phyloP scores from a whole-genome alignment of 1,140 invertebrate genomes.

The Lordiphosa stackelbergi region DNA sequence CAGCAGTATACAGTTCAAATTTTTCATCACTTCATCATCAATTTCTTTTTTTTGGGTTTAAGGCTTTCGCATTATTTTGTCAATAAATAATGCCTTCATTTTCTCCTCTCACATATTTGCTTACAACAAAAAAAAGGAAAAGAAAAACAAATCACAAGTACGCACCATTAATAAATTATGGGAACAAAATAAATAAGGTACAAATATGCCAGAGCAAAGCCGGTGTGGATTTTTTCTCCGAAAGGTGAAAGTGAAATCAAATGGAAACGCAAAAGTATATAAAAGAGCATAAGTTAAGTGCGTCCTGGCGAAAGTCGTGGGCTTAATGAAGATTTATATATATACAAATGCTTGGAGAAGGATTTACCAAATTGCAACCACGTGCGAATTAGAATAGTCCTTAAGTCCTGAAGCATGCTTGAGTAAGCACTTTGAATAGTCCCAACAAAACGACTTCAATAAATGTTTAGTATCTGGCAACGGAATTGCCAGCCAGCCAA shows the following conservation, averaged over 20 bases:
- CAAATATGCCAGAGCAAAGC: conserved; percentile 50
- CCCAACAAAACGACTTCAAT: conserved; percentile 46
- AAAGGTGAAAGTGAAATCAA: conserved; percentile 14
- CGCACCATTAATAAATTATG: conserved; percentile 65
- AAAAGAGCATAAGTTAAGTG: conserved; percentile 66
- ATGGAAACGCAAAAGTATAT: conserved; percentile 35
- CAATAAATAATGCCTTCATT: conserved; percentile 9
- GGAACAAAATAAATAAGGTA: conserved; percentile 65
- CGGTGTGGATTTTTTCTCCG: conserved; percentile 26
- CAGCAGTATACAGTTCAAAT: conserved; percentile 1
- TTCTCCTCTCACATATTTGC: conserved; percentile 5
- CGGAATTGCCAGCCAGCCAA: conserved; percentile 18
- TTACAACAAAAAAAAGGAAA: conserved; percentile 10
- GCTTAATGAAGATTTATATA: conserved; percentile 69
- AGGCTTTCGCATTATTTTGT: background rate
- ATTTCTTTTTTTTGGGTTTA: too few relatives aligned
- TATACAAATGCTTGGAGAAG: conserved; percentile 26
- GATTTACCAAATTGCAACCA: conserved; percentile 67
- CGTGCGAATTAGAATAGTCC: conserved; percentile 67
- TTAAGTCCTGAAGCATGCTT: conserved; percentile 27
- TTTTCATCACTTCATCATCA: too few relatives aligned
- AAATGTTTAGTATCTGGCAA: conserved; percentile 66
- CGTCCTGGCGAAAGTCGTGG: conserved; percentile 21
- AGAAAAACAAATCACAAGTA: too few relatives aligned
- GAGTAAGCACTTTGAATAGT: conserved; percentile 65